phyloP scores from a whole-genome alignment of 2,888 invertebrate genomes.

The Drosophila maculinotata region DNA sequence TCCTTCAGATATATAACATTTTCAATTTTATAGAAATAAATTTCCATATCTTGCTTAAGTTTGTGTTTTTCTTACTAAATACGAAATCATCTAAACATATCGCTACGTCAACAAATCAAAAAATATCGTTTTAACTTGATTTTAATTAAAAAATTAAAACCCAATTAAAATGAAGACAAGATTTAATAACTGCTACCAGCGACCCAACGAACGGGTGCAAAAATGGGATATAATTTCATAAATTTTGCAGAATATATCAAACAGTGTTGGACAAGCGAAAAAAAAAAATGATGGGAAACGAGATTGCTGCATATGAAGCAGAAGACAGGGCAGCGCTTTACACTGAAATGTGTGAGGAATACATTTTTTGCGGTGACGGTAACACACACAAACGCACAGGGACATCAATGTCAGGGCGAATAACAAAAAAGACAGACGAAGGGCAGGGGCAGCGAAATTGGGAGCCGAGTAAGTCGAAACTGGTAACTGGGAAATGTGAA shows the following conservation, averaged over 20 bases:
- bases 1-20: too few relatives aligned
- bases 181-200: slow-evolving; percentile 52
- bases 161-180: slow-evolving; percentile 58
- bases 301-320: slow-evolving; percentile 27
- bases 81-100: background rate
- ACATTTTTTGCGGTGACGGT: slow-evolving; percentile 67
- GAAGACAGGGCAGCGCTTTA: slow-evolving; percentile 35
- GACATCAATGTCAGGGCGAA: slow-evolving; percentile 69
- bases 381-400: slow-evolving; percentile 27
- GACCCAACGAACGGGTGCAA: slow-evolving; percentile 2
- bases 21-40: too few relatives aligned
- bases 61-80: background rate
- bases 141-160: slow-evolving; percentile 66
- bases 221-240: slow-evolving; percentile 67
- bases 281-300: slow-evolving; percentile 19
- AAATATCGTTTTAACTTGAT: slow-evolving; percentile 43
- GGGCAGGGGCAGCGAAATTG: slow-evolving; percentile 26
- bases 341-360: slow-evolving; percentile 64
- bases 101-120: slow-evolving; percentile 2
- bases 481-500: slow-evolving; percentile 22
- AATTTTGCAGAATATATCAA: slow-evolving; percentile 67
- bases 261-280: slow-evolving; percentile 35
- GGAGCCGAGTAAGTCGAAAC: slow-evolving; percentile 42
- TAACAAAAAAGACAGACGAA: slow-evolving; percentile 26
- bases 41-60: too few relatives aligned